Conservation (phyloP, 1,140 invertebrate species). For the Dreissena polymorpha region DNA sequence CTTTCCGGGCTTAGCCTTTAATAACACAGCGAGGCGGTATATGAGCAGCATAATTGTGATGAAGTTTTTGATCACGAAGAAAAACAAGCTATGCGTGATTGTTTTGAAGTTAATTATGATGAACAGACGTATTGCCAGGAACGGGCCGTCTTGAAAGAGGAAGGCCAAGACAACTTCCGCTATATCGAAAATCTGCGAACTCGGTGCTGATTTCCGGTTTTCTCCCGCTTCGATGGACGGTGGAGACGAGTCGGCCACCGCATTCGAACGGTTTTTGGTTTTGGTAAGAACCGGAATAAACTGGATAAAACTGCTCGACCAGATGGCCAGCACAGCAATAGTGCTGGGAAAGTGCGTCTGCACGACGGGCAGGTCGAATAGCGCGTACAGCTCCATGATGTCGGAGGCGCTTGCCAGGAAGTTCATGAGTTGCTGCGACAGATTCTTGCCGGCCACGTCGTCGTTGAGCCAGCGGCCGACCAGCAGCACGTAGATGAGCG, state of each 20-base stretch:
- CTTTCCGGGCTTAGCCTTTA: neutral
- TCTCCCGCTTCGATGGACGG: neutral
- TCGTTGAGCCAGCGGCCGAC: conserved; percentile 93
- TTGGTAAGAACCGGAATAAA: conserved; percentile 49
- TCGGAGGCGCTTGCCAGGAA: conserved; percentile 90
- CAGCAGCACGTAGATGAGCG: conserved; percentile 92
- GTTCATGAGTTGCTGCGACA: conserved; percentile 91
- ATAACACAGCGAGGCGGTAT: conserved; percentile 51
- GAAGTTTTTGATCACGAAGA: conserved; percentile 93
- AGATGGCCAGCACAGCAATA: conserved; percentile 61
- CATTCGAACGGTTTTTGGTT: neutral
- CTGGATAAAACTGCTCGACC: conserved; percentile 91
- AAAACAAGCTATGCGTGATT: conserved; percentile 93
- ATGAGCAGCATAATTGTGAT: conserved; percentile 87
- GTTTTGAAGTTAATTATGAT: conserved; percentile 91
- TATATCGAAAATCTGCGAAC: neutral
- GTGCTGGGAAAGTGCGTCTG: conserved; percentile 30
- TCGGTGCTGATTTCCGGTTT: neutral
- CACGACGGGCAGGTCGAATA: conserved; percentile 83
- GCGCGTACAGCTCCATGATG: conserved; percentile 96
- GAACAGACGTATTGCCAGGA: conserved; percentile 88
- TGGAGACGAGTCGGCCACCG: too few species aligned
- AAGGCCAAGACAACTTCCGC: neutral
- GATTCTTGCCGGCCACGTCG: conserved; percentile 89
- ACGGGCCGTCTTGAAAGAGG: conserved; percentile 86